Conservation (phyloP, 2,888 invertebrate genomes). For the Rhingia campestris region DNA sequence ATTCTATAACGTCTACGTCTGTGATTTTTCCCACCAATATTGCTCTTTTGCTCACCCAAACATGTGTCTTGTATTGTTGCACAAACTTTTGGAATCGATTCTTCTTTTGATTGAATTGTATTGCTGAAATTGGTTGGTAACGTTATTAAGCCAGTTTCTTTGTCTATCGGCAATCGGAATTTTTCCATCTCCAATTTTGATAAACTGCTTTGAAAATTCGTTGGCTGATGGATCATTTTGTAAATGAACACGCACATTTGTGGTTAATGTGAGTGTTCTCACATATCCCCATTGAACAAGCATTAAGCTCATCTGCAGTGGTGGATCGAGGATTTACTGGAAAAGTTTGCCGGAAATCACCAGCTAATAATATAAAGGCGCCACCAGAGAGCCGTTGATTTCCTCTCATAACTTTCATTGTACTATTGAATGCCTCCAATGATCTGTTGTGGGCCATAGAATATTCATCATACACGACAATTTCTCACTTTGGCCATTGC, state of each 20-base stretch:
- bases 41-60: too few relatives aligned
- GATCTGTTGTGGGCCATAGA: constrained; percentile 6
- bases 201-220: background rate
- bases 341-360: background rate
- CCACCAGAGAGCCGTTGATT: background rate
- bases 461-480: constrained; percentile 25
- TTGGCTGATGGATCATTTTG: background rate
- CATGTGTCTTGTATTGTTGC: too few relatives aligned
- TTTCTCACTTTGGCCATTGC: constrained; percentile 26
- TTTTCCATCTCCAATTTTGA: background rate
- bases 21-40: too few relatives aligned
- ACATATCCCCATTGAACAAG: background rate
- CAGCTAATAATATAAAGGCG: background rate
- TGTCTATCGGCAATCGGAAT: background rate
- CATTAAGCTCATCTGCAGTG: too few relatives aligned
- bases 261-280: background rate
- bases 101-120: too few relatives aligned
- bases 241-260: background rate
- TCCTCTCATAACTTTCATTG: too few relatives aligned
- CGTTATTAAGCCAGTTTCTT: too few relatives aligned
- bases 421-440: too few relatives aligned
- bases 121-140: too few relatives aligned
- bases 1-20: too few relatives aligned
- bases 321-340: background rate
- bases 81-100: too few relatives aligned